phyloP scores from a whole-genome alignment of 2,888 invertebrate species.

The Drosophila kambysellisi region DNA sequence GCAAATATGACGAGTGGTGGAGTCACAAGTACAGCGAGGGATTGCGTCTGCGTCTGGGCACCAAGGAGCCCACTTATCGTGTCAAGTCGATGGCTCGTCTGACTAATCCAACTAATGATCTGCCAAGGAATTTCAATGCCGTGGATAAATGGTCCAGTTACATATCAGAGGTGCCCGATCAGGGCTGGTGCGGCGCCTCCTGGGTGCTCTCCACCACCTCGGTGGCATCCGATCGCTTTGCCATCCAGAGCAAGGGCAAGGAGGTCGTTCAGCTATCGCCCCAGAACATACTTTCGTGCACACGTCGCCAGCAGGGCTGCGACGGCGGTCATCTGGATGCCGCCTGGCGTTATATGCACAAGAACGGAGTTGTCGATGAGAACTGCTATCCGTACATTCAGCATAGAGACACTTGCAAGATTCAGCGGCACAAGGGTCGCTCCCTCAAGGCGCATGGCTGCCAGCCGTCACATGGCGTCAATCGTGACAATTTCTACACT shows the following conservation, averaged over 20 bases:
- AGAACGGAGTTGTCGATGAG: constrained; percentile 93
- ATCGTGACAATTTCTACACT: constrained; percentile 88
- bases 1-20: constrained; percentile 93
- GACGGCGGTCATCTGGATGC: constrained; percentile 95
- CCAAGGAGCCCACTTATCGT: constrained; percentile 83
- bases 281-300: constrained; percentile 95
- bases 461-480: constrained; percentile 79
- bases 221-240: constrained; percentile 92
- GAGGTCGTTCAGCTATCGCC: constrained; percentile 91
- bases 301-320: constrained; percentile 92
- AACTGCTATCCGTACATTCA: constrained; percentile 93
- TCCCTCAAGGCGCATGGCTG: constrained; percentile 87
- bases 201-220: constrained; percentile 96
- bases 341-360: constrained; percentile 95
- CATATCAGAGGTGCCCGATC: constrained; percentile 90
- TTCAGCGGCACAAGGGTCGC: constrained; percentile 85
- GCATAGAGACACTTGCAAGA: constrained; percentile 88
- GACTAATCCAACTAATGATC: constrained; percentile 75
- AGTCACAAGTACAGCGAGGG: constrained; percentile 93
- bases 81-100: constrained; percentile 84
- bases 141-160: constrained; percentile 90
- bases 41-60: constrained; percentile 90
- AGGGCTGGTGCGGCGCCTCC: constrained; percentile 93
- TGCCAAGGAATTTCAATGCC: constrained; percentile 92
- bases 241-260: constrained; percentile 93